These are phyloP conservation scores for Pseudococcus jackbeardsleyi DNA, from an alignment of 2,888 invertebrate genomes.

Conservation along the genomic window DNA sequence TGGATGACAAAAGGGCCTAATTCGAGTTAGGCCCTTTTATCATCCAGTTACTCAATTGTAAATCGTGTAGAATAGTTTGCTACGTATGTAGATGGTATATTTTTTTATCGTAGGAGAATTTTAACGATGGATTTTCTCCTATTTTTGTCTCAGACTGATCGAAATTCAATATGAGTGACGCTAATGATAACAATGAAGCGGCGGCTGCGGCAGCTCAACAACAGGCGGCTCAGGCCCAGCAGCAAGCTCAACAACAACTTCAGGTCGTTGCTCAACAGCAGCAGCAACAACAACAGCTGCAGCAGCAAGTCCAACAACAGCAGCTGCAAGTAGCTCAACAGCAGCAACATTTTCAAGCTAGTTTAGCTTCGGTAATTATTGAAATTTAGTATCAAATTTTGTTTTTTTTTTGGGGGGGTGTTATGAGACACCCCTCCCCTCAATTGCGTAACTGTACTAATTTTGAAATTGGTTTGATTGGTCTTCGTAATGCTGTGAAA, in stretches of 20 bases:
- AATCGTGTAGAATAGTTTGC: background rate
- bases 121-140: background rate
- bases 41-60: too few relatives aligned
- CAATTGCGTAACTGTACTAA: too few relatives aligned
- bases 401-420: too few relatives aligned
- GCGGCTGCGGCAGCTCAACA: background rate
- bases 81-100: background rate
- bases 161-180: background rate
- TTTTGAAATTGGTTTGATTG: too few relatives aligned
- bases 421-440: background rate
- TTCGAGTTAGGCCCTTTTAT: too few relatives aligned
- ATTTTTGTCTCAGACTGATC: background rate
- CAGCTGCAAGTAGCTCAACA: background rate
- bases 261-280: background rate
- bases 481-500: too few relatives aligned
- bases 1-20: too few relatives aligned
- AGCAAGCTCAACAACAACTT: background rate
- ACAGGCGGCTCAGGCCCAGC: background rate
- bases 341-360: constrained; percentile 57
- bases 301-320: background rate
- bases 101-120: background rate
- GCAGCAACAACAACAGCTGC: constrained; percentile 10
- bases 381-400: background rate
- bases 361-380: constrained; percentile 65
- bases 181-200: background rate